Evolutionary conservation across 1,140 invertebrate species (phyloP), one percentile per base, ranked within the genome.

Genomic region (Bombus turneri): DNA sequence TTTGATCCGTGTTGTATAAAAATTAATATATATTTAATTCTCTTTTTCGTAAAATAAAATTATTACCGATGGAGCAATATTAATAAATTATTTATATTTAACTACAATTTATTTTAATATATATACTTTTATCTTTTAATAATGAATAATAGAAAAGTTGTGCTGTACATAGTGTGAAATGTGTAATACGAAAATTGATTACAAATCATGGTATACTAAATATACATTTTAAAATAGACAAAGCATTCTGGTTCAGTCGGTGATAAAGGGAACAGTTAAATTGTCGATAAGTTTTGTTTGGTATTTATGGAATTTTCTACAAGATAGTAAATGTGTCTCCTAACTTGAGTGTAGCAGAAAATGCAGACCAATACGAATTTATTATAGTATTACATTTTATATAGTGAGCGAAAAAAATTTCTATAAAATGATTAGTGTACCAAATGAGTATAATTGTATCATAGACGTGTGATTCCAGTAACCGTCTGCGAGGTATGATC

Each of bases 401-500:
- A 25, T 59, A 69, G 8, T 53, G 34, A 68, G 8, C 25, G 41
- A 83, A 47, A 83, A 47, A 37, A 5, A 53, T 76, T 53, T 13
- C 8, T 69, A 6, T 6, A 18, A 80, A 64, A 85, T 72, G 41
- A 80, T 80, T 37, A 80, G 12, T 53, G 22, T 18, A 68, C 13
- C 41, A 5, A 84, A 15, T 69, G 31, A 43, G 34, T 64, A 34
- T 59, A 84, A 79, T 47, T 34, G 66, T 22, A 72, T 47, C 28
- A n/a, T 71, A 41, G 57, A 62, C 28, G 53, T 73, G 72, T 53
- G 83, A 85, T 85, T 13, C 53, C 12, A 64, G 3, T 47, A 34
- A 85, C 37, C 25, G 77, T 85, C 25, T 71, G 10, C n/a, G 34
- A 85, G 77, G 76, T 85, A 72, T 85, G 83, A 85, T 85, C 77